These are phyloP conservation scores for Zaprionus ornatus DNA, from an alignment of 1,140 invertebrate species.

Conservation along the genomic window DNA sequence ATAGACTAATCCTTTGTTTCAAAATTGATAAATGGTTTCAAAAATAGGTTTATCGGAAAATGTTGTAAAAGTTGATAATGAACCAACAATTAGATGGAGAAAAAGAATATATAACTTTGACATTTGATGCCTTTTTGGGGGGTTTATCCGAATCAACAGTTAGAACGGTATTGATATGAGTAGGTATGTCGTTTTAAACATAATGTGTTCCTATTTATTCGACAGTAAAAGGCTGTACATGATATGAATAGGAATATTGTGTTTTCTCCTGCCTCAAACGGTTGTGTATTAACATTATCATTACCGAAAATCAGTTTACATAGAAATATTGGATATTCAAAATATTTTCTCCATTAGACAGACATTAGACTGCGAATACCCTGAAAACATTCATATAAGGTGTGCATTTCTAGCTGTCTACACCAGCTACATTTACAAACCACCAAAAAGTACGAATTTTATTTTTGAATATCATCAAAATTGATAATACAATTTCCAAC, in stretches of 20 bases:
- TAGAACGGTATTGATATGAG: not conserved
- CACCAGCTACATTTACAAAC: not conserved
- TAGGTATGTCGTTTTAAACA: not conserved
- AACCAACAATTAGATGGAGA: not conserved
- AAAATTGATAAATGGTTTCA: constrained; percentile 32
- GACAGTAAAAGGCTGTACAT: not conserved
- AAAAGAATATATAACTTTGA: not conserved
- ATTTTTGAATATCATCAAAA: not conserved
- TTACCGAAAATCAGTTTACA: not conserved
- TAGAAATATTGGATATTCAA: not conserved
- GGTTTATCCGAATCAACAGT: not conserved
- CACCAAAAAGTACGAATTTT: not conserved
- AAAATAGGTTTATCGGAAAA: constrained; percentile 8
- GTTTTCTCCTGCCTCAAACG: constrained; percentile 5
- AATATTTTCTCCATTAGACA: not conserved
- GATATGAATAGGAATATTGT: not conserved
- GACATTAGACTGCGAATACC: not conserved
- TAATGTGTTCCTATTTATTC: constrained; percentile 14
- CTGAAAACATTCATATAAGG: not conserved
- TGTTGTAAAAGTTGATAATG: not conserved
- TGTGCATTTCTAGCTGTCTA: not conserved
- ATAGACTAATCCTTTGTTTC: not conserved
- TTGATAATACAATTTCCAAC: not conserved
- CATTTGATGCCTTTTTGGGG: not conserved
- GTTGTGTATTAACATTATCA: not conserved